A percentile compares a stretch with the other conserved stretches of the same genome.
Conservation (phyloP, 1,140 invertebrate species). For the Ganaspis sp. region DNA sequence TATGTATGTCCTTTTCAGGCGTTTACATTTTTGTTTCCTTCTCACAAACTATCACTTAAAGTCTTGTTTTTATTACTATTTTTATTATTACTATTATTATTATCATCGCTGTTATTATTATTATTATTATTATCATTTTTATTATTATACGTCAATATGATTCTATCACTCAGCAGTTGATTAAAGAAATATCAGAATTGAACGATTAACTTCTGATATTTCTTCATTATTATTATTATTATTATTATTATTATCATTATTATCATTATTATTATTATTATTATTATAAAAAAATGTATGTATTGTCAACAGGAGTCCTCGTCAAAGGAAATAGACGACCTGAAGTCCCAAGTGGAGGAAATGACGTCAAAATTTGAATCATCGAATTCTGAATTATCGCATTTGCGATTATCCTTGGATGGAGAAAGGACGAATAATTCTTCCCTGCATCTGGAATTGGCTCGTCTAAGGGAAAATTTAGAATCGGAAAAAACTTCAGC, state of each 20-base stretch:
- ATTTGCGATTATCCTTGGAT: conserved; percentile 63
- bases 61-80: too few species aligned
- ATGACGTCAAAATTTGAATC: conserved; percentile 49
- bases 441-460: conserved; percentile 64
- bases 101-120: too few species aligned
- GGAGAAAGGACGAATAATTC: conserved; percentile 64
- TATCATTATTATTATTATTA: background rate
- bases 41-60: too few species aligned
- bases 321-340: conserved; percentile 70
- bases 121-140: too few species aligned
- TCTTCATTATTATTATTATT: too few species aligned
- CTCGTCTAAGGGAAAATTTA: conserved; percentile 60
- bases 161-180: too few species aligned
- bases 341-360: conserved; percentile 72
- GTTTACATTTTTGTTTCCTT: too few species aligned
- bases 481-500: conserved; percentile 63
- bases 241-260: conserved; percentile 23
- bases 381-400: conserved; percentile 60
- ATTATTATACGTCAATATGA: too few species aligned
- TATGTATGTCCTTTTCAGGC: too few species aligned
- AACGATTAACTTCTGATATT: too few species aligned
- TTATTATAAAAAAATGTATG: conserved; percentile 33
- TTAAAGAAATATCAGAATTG: too few species aligned
- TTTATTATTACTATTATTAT: too few species aligned
- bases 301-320: conserved; percentile 66